phyloP scores from a whole-genome alignment of 2,113 vertebrate genomes.

The Ursus arctos region DNA sequence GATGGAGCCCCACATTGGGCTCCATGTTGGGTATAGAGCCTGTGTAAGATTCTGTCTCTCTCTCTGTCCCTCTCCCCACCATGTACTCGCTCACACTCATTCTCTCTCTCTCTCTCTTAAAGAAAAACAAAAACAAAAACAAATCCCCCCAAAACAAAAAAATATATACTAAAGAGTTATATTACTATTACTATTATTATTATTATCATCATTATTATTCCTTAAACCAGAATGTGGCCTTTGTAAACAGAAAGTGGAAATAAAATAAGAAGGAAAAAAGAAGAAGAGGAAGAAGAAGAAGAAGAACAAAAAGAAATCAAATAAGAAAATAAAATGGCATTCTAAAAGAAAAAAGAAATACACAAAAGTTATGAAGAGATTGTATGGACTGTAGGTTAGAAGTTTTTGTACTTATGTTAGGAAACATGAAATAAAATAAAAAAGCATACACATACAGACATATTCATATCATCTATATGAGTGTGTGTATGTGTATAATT shows the following conservation, averaged over 20 bases:
- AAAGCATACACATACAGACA: neutral
- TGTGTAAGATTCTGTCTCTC: neutral
- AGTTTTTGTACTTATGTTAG: neutral
- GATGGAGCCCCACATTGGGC: neutral
- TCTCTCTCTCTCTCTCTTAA: no score
- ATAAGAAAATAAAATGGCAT: neutral
- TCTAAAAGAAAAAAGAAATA: neutral
- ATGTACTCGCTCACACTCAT: neutral
- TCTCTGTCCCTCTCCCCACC: neutral
- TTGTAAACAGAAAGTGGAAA: neutral
- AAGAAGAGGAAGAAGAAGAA: no score
- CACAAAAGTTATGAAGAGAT: neutral
- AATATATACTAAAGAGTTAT: neutral
- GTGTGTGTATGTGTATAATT: neutral
- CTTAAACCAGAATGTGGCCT: neutral
- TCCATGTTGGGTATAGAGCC: no score
- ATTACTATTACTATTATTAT: no score
- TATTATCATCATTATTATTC: neutral
- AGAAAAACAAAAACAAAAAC: no score
- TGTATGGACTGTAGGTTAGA: neutral
- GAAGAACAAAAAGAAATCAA: neutral
- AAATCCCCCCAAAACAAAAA: neutral
- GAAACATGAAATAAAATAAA: neutral
- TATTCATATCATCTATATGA: neutral
- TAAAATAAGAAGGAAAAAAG: neutral